Conservation (phyloP, 2,113 vertebrate genomes). For the Hiodon tergisus region DNA sequence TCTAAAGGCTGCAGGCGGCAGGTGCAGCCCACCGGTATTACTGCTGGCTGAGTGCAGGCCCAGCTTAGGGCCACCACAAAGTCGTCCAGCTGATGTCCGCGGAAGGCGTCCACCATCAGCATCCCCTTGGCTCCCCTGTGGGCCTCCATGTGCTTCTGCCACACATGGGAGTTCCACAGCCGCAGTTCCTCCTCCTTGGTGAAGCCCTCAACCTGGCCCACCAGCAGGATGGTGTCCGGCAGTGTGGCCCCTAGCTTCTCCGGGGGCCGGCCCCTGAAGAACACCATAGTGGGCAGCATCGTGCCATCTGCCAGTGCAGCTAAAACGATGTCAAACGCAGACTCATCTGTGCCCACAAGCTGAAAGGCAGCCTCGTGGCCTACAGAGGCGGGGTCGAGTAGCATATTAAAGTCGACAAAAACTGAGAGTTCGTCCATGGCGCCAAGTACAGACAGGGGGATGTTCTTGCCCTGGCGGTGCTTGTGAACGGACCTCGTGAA, state of each 20-base stretch:
- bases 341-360: conserved; percentile 61
- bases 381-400: conserved; percentile 44
- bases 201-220: conserved; percentile 60
- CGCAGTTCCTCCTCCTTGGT: conserved; percentile 66
- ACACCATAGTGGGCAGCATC: conserved; percentile 64
- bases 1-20: conserved; percentile 76
- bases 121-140: conserved; percentile 57
- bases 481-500: conserved; percentile 70
- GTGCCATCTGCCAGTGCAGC: conserved; percentile 69
- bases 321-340: conserved; percentile 70
- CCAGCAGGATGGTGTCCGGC: conserved; percentile 57
- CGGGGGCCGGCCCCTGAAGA: conserved; percentile 46
- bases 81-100: conserved; percentile 63
- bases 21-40: conserved; percentile 75
- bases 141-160: conserved; percentile 59
- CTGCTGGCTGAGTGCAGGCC: conserved; percentile 48
- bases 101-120: conserved; percentile 76
- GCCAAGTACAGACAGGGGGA: conserved; percentile 61
- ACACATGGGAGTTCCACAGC: conserved; percentile 66
- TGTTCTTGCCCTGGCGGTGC: conserved; percentile 60
- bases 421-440: conserved; percentile 72
- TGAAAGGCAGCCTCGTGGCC: conserved; percentile 64
- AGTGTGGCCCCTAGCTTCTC: conserved; percentile 33
- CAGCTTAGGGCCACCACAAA: conserved; percentile 63
- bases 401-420: conserved; percentile 63